Evolutionary conservation across 2,888 invertebrate species (phyloP), one percentile per base, ranked within the genome.

Genomic region (Bellardia pandia): DNA sequence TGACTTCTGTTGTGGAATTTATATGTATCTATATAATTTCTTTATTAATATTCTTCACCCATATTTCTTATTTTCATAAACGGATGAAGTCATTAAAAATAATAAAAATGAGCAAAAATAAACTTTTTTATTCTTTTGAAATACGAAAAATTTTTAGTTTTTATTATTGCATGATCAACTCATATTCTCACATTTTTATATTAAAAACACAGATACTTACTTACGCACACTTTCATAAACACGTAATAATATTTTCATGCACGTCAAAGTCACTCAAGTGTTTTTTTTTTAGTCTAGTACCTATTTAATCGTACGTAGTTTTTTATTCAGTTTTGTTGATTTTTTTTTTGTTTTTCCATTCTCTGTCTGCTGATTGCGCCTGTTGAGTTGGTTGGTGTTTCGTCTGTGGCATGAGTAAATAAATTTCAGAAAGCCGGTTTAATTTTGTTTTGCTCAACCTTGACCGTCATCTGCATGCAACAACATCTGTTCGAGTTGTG

Each of bases 21-120:
- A 23, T 23, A 23, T 23, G 16, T 42, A 37, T 62, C 9, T 37
- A 37, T 33, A 51, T 64, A 16, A 42, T 56, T 30, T 51, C 74
- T 60, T 62, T 53, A 69, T 64, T 78, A 30, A 48, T 64, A 75
- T 74, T 82, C 78, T 9, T 78, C 64, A 78, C 48, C 56, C 64
- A 79, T 75, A 56, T 71, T 69, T 79, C 23, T 48, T 72, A 62
- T 68, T 79, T 40, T 56, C 0, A 68, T 14, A 51, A 69, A 40
- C 75, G 62, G 62, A 83, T 86, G 86, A 83, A 83, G 79, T 79
- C 83, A 83, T 86, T 58, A 56, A 60, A 69, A 71, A 64, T 7
- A 83, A 71, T 37, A 64, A 23, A 53, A 76, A 60, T 9, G 11
- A 3, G 14, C 1, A 42, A 16, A 42, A 6, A 53, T 2, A 33